phyloP scores from a whole-genome alignment of 2,888 invertebrate species.

The Folsomia manolachei region DNA sequence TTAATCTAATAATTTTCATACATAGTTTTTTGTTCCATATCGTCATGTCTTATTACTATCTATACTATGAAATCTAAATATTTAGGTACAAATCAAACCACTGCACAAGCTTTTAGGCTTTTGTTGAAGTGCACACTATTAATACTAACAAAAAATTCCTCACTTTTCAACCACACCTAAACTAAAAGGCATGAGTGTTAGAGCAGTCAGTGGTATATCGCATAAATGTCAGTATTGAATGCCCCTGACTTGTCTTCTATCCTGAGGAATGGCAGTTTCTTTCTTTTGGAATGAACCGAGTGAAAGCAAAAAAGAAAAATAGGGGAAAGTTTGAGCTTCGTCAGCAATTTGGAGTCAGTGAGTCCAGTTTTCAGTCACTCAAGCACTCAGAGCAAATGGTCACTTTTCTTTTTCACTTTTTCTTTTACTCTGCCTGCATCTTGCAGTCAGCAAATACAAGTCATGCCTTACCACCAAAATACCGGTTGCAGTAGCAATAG shows the following conservation, averaged over 20 bases:
- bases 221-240: conserved; percentile 16
- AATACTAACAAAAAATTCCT: no score
- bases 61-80: no score
- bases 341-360: conserved; percentile 30
- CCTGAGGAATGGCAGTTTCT: background rate
- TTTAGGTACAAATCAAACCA: no score
- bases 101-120: no score
- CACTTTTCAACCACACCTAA: no score
- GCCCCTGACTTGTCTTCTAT: conserved; percentile 5
- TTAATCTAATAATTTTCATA: no score
- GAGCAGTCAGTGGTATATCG: background rate
- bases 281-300: background rate
- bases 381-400: conserved; percentile 30
- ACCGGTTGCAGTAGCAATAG: conserved; percentile 7
- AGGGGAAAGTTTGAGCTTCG: conserved; percentile 27
- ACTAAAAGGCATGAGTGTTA: background rate
- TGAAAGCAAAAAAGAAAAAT: conserved; percentile 16
- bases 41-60: no score
- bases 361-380: conserved; percentile 33
- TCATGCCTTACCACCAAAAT: background rate
- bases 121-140: no score
- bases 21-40: no score
- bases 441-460: no score
- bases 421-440: background rate
- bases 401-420: conserved; percentile 16